Evolutionary conservation across 2,888 invertebrate species (phyloP).

Genomic region (Sphaerophoria rueppellii): DNA sequence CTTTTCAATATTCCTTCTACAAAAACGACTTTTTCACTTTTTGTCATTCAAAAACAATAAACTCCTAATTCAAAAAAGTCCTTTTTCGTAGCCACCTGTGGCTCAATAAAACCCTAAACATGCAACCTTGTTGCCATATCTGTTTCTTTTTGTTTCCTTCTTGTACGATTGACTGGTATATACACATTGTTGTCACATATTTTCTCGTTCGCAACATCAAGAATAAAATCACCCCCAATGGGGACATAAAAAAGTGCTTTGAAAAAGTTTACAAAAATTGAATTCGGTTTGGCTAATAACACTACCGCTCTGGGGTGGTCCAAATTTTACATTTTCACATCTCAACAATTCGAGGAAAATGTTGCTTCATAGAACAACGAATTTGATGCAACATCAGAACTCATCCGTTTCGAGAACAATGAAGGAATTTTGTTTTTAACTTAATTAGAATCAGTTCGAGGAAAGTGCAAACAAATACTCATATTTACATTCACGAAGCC

Average conservation of each 20-base stretch:
- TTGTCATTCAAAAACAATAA: slow-evolving; percentile 17
- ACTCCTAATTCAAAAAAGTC: background rate
- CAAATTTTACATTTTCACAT: too few relatives aligned
- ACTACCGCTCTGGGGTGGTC: background rate
- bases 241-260: slow-evolving; percentile 9
- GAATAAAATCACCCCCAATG: slow-evolving; percentile 33
- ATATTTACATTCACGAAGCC: slow-evolving; percentile 21
- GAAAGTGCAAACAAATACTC: slow-evolving; percentile 61
- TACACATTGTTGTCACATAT: background rate
- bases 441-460: slow-evolving; percentile 72
- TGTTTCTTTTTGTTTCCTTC: too few relatives aligned
- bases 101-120: slow-evolving; percentile 50
- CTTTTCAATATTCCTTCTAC: slow-evolving; percentile 4
- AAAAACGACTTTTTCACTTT: background rate
- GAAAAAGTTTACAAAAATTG: background rate
- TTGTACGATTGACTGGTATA: too few relatives aligned
- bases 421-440: slow-evolving; percentile 41
- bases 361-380: too few relatives aligned
- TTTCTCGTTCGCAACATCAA: background rate
- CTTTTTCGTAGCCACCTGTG: slow-evolving; percentile 55
- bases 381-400: slow-evolving; percentile 23
- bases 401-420: slow-evolving; percentile 6
- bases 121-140: slow-evolving; percentile 28
- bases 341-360: too few relatives aligned
- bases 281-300: slow-evolving; percentile 36